phyloP scores from a whole-genome alignment of 2,797 vertebrate species.

The Poecilia velifera region DNA sequence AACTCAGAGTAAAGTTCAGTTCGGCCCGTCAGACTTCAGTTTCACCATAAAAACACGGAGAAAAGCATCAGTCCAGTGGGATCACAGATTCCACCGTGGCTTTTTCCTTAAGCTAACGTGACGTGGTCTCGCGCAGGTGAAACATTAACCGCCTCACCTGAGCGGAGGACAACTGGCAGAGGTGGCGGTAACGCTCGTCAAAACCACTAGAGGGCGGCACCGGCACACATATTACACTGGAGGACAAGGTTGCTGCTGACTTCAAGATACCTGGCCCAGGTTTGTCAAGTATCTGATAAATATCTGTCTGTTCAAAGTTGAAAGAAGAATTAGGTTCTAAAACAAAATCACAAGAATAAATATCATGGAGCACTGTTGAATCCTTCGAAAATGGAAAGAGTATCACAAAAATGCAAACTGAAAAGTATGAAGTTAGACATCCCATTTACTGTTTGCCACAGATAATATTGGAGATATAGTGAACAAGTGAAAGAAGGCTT shows the following conservation, averaged over 20 bases:
- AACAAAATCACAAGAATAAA: not conserved
- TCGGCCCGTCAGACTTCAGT: not conserved
- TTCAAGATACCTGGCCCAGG: not conserved
- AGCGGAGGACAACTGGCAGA: not conserved
- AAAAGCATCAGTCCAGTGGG: constrained; percentile 2
- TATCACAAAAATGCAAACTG: not conserved
- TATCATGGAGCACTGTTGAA: not conserved
- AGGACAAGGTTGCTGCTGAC: not conserved
- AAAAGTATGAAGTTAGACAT: not conserved
- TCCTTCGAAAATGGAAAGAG: not conserved
- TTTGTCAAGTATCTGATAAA: not conserved
- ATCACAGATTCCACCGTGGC: constrained; percentile 48
- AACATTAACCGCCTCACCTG: constrained; percentile 81
- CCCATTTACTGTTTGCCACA: not conserved
- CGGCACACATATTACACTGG: not conserved
- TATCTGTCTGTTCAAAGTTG: not conserved
- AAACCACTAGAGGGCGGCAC: constrained; percentile 48
- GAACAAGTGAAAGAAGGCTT: not conserved
- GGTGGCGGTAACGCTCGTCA: not conserved
- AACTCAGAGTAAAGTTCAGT: constrained; percentile 8
- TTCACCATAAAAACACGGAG: constrained; percentile 22
- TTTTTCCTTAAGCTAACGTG: constrained; percentile 61
- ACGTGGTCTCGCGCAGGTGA: constrained; percentile 83
- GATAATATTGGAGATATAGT: not conserved
- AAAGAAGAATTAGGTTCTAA: not conserved